These are phyloP conservation scores for Aleadryas rufinucha DNA, from an alignment of 2,113 vertebrate genomes.

Conservation along the genomic window DNA sequence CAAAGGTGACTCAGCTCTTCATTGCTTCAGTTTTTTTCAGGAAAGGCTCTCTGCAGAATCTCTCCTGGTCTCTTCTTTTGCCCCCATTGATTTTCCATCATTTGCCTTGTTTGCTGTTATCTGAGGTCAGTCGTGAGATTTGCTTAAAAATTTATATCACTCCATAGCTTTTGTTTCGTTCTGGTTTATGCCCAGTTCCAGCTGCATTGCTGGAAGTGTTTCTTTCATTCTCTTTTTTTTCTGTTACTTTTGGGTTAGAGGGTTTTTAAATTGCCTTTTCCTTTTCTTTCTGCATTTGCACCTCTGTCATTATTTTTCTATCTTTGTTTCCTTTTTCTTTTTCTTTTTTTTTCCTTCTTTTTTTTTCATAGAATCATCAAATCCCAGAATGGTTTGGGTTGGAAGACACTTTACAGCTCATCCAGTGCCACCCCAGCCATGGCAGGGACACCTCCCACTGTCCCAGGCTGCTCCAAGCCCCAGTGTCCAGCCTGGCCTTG, in stretches of 20 bases:
- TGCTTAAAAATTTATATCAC: neutral
- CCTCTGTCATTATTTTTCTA: neutral
- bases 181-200: neutral
- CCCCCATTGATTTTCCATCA: slow-evolving; percentile 9
- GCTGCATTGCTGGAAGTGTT: neutral
- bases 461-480: neutral
- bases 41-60: neutral
- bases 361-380: neutral
- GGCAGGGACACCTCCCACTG: neutral
- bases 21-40: neutral
- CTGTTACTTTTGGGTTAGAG: neutral
- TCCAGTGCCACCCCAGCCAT: rapidly evolving
- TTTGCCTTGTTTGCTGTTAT: neutral
- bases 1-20: neutral
- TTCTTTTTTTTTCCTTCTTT: rapidly evolving
- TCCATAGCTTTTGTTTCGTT: neutral
- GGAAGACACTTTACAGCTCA: neutral
- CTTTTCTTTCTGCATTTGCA: neutral
- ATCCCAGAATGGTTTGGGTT: neutral
- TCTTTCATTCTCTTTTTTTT: neutral
- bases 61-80: neutral
- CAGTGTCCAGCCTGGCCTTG: neutral
- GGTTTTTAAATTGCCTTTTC: neutral
- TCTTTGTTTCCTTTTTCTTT: neutral
- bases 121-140: neutral